Evolutionary conservation across 2,113 vertebrate species (phyloP), one percentile per base, ranked within the genome.

Genomic region (Coptodon bakossiorum): DNA sequence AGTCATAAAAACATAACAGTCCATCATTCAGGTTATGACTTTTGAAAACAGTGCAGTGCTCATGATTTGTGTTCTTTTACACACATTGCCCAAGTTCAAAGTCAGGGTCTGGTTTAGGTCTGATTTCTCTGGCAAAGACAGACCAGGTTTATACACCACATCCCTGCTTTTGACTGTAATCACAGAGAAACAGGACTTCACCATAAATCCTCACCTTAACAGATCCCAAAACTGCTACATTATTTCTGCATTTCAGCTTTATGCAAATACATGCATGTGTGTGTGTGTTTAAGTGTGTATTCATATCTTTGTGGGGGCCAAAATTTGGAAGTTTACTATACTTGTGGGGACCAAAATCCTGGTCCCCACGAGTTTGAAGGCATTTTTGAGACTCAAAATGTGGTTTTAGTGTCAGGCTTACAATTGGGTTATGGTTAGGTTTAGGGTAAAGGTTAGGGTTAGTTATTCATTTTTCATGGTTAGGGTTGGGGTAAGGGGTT

Each of bases 201-300:
- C 12, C 40, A 12, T 50, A 73, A 85, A 90, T 38, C 11, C 2
- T 40, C 22, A 45, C 22, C 61, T 40, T 36, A 63, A 79, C 54
- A 59, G 4, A 85, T 79, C 48, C 83, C 34, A 80, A 85, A 31
- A 40, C 22, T 19, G 40, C 31, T 43, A 11, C 48, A n/a, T 50
- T 45, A 57, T 82, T 71, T 84, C 83, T 84, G 54, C 7, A 14
- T 38, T 56, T 82, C 61, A 83, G 73, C 80, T 91, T 90, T 24
- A n/a, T 78, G 16, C 29, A 73, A 78, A 83, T 73, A 52, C 38
- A 52, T 82, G 31, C 2, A 3, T 9, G 29, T 29, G n/a, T 48
- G 36, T 45, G 53, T 36, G 22, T 34, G 48, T 9, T 19, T 63
- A 14, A 36, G 34, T 38, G 61, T 38, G 61, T 66, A n/a, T 36